Evolutionary conservation across 1,140 invertebrate genomes (phyloP), one percentile per base, ranked within the genome.

Genomic region (Fopius arisanus): DNA sequence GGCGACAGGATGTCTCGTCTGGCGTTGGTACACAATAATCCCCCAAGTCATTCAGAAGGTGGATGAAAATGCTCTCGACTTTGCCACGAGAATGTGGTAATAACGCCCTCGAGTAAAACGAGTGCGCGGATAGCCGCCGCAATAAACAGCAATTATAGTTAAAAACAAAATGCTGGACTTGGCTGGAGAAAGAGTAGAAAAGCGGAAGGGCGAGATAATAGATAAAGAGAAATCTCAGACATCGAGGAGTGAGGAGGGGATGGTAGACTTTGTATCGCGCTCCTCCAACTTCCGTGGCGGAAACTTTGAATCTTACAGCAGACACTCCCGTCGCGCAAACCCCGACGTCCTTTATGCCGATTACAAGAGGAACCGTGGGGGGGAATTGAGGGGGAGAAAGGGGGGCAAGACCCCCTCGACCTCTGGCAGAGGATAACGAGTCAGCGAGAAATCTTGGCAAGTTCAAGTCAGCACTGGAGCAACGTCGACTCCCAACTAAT

Each of bases 111-210:
- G 54, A 67, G 76, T 78, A 77, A 76, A 62, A 75, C 62, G 16
- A 23, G 67, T 23, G 31, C 16, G 37, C n/a, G 43, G 59, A 48
- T 16, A 48, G 43, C 43, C 16, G 43, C 66, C 28, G 77, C 67
- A 79, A 80, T 79, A 79, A 78, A 78, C 74, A 78, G 75, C 77
- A 79, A 79, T 80, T 80, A 80, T 73, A 48, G 68, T 78, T 41
- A 72, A 70, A 51, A 73, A 72, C 31, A 33, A 73, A 62, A 48
- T 59, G 54, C 23, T 28, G 9, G 37, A 48, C 40, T 66, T 65
- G 21, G 51, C 40, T n/a, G 40, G 23, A 19, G 33, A 65, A 23
- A 10, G 26, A 10, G 21, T 7, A 43, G 16, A 19, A 37, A 31
- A 40, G 33, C 9, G 43, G 43, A 48, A 19, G 43, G 43, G 43